Evolutionary conservation across 2,888 invertebrate species (phyloP), one percentile per base, ranked within the genome.

Genomic region (Maniola hyperantus): DNA sequence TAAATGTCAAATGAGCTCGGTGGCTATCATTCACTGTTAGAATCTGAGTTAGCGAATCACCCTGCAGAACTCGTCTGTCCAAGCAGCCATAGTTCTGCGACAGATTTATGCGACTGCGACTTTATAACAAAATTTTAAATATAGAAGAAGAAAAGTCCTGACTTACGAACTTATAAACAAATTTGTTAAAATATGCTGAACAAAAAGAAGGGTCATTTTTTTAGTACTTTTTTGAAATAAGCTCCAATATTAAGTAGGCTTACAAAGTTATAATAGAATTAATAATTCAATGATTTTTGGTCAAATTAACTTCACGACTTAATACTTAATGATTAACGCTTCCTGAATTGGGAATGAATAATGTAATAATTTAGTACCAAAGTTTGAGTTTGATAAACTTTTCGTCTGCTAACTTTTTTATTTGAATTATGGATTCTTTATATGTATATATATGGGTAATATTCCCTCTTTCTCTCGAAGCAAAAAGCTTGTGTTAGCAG

Each of bases 251-350:
- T n/a, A 34, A n/a, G 50, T 11, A 50, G 20, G 15, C 50, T 54
- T 54, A 34, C 7, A 26, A 34, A 54, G 53, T 54, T 34, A 6
- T 54, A 54, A 34, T 6, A 54, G 15, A 54, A n/a, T 54, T 54
- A 34, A 54, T 0, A 34, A 34, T 34, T 34, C 53, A 54, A 50
- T 50, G 8, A 20, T 11, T 50, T 50, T 20, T 20, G 50, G 20
- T 20, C 50, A 50, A 50, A 20, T 50, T 34, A 13, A 34, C 53
- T 34, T 54, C n/a, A n/a, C 33, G 34, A 54, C 20, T 51, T 18
- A 51, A 34, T 54, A n/a, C n/a, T n/a, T n/a, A 54, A 54, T n/a
- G 26, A 54, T 54, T n/a, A 54, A 54, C 34, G 53, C 53, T 54
- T 54, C 53, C 53, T 34, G 34, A 54, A 54, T 34, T 34, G 7